A percentile compares a stretch with the other conserved stretches of the same genome.
Conservation (phyloP, 92 coral and sea anemone species). For the Zoanthus sansibaricus region DNA sequence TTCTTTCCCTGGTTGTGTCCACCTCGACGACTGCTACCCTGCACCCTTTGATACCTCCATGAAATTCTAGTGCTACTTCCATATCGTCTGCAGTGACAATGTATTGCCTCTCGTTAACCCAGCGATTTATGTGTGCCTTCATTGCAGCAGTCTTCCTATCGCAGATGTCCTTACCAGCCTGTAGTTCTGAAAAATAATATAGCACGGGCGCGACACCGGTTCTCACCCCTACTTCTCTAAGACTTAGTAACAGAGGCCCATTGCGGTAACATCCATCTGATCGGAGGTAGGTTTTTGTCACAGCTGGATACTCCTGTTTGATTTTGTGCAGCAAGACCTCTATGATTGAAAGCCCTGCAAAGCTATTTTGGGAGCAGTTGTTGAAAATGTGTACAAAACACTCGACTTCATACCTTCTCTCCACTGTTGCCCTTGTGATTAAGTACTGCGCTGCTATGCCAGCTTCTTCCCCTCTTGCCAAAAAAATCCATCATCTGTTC, state of each 20-base stretch:
- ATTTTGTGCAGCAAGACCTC: too few species aligned
- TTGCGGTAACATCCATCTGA: conserved; percentile 12
- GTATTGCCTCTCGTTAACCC: conserved; percentile 2
- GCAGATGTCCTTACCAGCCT: conserved; percentile 29
- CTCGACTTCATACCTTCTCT: conserved; percentile 5
- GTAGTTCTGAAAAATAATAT: background rate
- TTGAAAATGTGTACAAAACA: conserved; percentile 30
- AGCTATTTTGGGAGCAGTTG: conserved; percentile 26
- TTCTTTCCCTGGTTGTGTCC: background rate
- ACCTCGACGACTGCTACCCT: conserved; percentile 24
- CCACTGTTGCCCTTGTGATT: conserved; percentile 8
- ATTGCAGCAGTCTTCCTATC: conserved; percentile 23
- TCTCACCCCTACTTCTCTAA: background rate
- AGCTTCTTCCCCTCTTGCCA: conserved; percentile 38
- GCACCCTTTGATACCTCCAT: conserved; percentile 30
- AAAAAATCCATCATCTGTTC: conserved; percentile 26
- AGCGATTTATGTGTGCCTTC: conserved; percentile 19
- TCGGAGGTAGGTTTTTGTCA: too few species aligned
- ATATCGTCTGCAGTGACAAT: conserved; percentile 3
- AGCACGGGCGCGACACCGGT: conserved; percentile 1
- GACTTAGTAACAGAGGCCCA: background rate
- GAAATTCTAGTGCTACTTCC: background rate
- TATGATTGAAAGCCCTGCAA: background rate
- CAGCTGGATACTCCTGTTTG: too few species aligned
- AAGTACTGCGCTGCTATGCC: conserved; percentile 28